Base-by-base conservation (phyloP, 2,797 vertebrate species). In the Pseudomugil gertrudae region DNA sequence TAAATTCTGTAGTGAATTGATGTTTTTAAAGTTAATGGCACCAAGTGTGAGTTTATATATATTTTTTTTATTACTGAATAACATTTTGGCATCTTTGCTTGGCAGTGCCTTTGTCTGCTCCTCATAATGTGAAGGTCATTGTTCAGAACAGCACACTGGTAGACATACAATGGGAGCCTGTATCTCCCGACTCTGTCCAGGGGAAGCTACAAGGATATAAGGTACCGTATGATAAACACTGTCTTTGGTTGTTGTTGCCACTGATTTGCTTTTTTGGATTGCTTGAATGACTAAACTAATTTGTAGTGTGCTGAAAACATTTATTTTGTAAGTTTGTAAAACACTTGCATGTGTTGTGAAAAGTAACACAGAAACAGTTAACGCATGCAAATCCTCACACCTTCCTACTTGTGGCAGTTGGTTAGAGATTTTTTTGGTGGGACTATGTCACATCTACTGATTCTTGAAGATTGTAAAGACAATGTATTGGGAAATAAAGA, bases 191-290 rank as follows among this genome's bases (percentile, higher is more conserved):
- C 56, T 92, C 93, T 58, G 91, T 98, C 21, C 88, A 94, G 70
- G 98, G 98, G 35, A 93, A 94, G 80, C 94, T 98, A 14, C 93
- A 95, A 78, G 97, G 96, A 63, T 99, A 99, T 81, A 96, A 94
- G 93, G 98, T 96, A 92, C 23, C 65, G 2, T 53, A 47, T 64
- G 24, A 32, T 27, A 35, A 13, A 30, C n/a, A 48, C 11, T 24
- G 24, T 24, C 9, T 13, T 23, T 38, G 3, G 1, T 15, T 13
- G 23, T 14, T 14, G 2, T 19, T 23, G 33, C 11, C 11, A 8
- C 55, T 36, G 5, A 36, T 21, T 21, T 38, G n/a, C 2, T 10
- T 3, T 48, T 1, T 23, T 11, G 21, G 11, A 47, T 48, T 10
- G 24, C 21, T 48, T 48, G 21, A 24, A 1, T 48, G 21, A 24